Conservation (phyloP, 2,888 invertebrate genomes). For the Drosophila barbarae region DNA sequence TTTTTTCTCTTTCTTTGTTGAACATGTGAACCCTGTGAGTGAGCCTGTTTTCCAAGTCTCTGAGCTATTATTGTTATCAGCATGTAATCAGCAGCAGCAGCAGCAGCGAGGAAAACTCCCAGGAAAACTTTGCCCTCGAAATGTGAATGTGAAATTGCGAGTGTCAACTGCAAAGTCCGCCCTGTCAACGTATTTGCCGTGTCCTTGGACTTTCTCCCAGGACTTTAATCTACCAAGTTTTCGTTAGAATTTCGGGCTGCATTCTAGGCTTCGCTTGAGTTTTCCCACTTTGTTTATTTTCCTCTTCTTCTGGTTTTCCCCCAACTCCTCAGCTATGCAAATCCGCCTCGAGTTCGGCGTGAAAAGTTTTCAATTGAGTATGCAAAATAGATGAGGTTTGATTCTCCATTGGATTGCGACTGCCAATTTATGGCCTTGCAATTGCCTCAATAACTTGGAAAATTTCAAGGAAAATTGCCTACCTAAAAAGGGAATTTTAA, state of each 20-base stretch:
- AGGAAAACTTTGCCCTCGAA: conserved; percentile 34
- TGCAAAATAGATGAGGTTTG: conserved; percentile 37
- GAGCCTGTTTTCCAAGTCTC: conserved; percentile 14
- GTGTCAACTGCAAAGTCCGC: conserved; percentile 31
- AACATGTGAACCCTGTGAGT: conserved; percentile 1
- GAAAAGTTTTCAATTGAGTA: conserved; percentile 53
- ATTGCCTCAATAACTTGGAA: conserved; percentile 8
- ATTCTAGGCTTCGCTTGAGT: not conserved
- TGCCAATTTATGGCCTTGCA: conserved; percentile 24
- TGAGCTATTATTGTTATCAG: conserved; percentile 46
- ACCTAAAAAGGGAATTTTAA: conserved; percentile 8
- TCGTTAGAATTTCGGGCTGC: conserved; percentile 16
- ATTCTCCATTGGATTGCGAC: conserved; percentile 21
- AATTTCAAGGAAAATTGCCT: not conserved
- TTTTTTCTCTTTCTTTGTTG: not conserved
- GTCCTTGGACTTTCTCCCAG: conserved; percentile 8
- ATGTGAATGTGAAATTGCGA: conserved; percentile 17
- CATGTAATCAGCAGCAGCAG: conserved; percentile 37
- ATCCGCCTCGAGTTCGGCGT: conserved; percentile 16
- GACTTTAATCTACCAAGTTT: conserved; percentile 30
- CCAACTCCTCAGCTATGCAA: conserved; percentile 31
- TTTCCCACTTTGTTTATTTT: conserved; percentile 9
- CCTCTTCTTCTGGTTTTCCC: not conserved
- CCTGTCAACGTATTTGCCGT: conserved; percentile 25
- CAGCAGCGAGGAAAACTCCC: conserved; percentile 13